Base-by-base conservation (phyloP, 2,113 vertebrate genomes). In the Triplophysa tibetana region DNA sequence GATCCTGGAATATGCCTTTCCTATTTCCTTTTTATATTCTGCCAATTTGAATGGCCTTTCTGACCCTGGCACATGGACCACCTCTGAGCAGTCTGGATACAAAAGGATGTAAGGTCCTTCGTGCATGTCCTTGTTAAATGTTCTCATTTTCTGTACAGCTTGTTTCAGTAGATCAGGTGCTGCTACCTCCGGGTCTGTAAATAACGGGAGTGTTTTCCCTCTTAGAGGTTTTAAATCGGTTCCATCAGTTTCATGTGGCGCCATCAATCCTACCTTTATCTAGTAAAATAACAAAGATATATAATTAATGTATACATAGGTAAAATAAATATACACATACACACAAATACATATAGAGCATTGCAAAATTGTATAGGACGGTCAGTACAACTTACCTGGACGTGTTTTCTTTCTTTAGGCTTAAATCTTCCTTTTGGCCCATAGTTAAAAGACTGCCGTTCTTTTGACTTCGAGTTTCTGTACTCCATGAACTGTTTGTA, bases 211-310 rank as follows among this genome's bases (percentile, higher is more conserved):
- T 60, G 54, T 81, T 85, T 83, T 77, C 50, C 72, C 48, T 70
- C 17, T 76, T 62, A 77, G 58, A 61, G 77, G 84, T 80, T 82
- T 85, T 75, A 85, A 69, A 83, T 78, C 77, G 74, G n/a, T 29
- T 82, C 84, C 66, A 60, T 70, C 17, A 65, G 52, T 56, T 56
- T n/a, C 50, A 72, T 72, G 69, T 56, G 26, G 69, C 19, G 11
- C 67, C 77, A 83, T 83, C 77, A 85, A 67, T 80, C 77, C 83
- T 54, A 77, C 56, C 14, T 85, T 82, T 82, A 85, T 82, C 77
- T 82, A 77, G 72, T 12, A 82, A 70, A 65, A 82, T 77, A 75
- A 77, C 19, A 77, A 69, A 83, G 9, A 79, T 67, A 69, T 78
- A 26, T 7, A 12, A 62, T 70, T 61, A 26, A 23, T 68, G 29